Percentiles rank a stretch among this genome's conserved stretches.
Evolutionary conservation across 2,888 invertebrate species (phyloP).

Genomic region (Nomada fucata): DNA sequence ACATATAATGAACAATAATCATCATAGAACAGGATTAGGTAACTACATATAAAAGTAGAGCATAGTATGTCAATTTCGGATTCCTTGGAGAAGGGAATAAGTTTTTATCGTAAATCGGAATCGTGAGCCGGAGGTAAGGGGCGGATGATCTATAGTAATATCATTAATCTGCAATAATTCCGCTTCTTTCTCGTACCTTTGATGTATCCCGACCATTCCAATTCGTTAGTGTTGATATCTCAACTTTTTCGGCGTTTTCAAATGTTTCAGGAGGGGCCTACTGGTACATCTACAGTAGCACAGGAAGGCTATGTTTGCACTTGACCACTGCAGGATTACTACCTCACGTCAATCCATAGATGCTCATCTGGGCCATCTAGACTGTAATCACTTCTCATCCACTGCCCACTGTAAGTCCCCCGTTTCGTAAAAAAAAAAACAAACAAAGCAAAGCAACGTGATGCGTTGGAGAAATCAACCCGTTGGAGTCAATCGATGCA

Average conservation of each 20-base stretch:
- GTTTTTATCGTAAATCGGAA: conserved; percentile 26
- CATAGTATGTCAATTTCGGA: conserved; percentile 54
- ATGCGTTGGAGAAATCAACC: conserved; percentile 65
- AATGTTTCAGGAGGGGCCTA: conserved; percentile 77
- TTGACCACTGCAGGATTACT: conserved; percentile 78
- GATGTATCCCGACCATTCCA: conserved; percentile 1
- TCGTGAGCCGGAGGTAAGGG: conserved; percentile 43
- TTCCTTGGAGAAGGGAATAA: conserved; percentile 34
- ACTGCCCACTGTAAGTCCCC: conserved; percentile 82
- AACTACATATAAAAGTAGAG: conserved; percentile 56
- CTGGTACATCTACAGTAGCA: conserved; percentile 75
- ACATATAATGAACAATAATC: conserved; percentile 65
- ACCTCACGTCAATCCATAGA: conserved; percentile 77
- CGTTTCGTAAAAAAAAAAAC: conserved; percentile 62
- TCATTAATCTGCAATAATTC: conserved; percentile 6
- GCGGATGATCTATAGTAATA: conserved; percentile 19
- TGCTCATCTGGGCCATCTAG: conserved; percentile 79
- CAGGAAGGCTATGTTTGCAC: conserved; percentile 82
- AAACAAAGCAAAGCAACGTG: conserved; percentile 59
- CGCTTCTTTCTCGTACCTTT: conserved; percentile 52
- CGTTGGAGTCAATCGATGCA: conserved; percentile 64
- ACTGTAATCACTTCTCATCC: conserved; percentile 80
- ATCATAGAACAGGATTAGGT: conserved; percentile 55
- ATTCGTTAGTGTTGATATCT: not conserved
- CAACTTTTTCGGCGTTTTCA: conserved; percentile 5